Evolutionary conservation across 2,888 invertebrate species (phyloP), one percentile per base, ranked within the genome.

Genomic region (Drosophila kambysellisi): DNA sequence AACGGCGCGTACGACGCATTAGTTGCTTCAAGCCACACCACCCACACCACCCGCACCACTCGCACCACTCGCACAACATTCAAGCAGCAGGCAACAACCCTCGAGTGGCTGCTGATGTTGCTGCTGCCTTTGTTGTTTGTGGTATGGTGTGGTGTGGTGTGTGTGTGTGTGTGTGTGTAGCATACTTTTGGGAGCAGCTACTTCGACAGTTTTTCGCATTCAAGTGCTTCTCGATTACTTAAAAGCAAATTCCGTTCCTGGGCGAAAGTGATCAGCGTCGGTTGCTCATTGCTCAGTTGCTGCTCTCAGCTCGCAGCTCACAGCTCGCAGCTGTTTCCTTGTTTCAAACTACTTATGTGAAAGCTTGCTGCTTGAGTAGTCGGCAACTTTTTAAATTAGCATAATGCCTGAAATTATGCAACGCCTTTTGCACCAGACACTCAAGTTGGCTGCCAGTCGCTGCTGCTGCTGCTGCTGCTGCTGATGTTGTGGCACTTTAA

Each of bases 1-100:
- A 93, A 91, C 91, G 92, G 90, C 93, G 93, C 93, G 93, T 93
- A 92, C 93, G 88, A 82, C 85, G 91, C 91, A 92, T 92, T 91
- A 92, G 90, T 88, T 83, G 82, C 64, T 77, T 86, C 76, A 82
- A 64, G 67, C 73, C 52, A 52, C 32, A 46, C 60, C 68, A 61
- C 17, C 58, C 50, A n/a, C 5, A 17, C 30, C 50, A 65, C 25
- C 43, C 30, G 6, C 30, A 12, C 5, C 35, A 35, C 4, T 12
- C 35, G 12, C 11, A 35, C 12, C 30, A 30, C 58, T 37, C 37
- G 37, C 37, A 37, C 43, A 37, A 29, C 46, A 67, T 15, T 12
- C 29, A 17, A 57, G 30, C 7, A 30, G n/a, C 20, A 48, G 29
- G 11, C 39, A 59, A 37, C 52, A 64, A 54, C 76, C 35, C 61